Conservation (phyloP, 2,113 vertebrate genomes). For the Geococcyx californianus region DNA sequence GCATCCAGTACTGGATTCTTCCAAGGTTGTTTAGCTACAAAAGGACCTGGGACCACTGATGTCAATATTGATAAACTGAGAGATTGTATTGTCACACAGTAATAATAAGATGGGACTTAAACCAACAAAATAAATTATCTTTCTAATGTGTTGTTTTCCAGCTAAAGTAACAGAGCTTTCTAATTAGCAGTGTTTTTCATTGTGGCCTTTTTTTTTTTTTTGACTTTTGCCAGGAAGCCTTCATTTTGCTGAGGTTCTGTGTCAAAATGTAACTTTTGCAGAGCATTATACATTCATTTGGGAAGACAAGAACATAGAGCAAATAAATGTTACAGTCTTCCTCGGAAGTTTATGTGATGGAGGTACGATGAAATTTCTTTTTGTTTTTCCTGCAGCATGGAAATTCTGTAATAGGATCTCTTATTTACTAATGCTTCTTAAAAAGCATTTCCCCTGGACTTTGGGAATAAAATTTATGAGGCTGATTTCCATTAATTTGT, state of each 20-base stretch:
- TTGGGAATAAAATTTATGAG: background rate
- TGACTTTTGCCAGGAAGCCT: conserved; percentile 40
- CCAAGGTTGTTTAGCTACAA: background rate
- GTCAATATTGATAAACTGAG: background rate
- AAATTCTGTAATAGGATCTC: background rate
- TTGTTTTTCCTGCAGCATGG: background rate
- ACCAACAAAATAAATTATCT: background rate
- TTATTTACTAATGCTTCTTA: background rate
- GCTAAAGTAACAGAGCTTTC: background rate
- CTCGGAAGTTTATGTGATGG: conserved; percentile 65
- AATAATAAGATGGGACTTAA: background rate
- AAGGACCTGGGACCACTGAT: background rate
- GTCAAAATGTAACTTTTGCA: conserved; percentile 80
- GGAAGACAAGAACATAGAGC: conserved; percentile 79
- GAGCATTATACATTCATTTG: conserved; percentile 86
- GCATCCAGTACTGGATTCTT: background rate
- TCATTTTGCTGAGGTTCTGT: background rate
- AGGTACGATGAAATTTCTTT: conserved; percentile 19
- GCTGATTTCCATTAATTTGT: background rate
- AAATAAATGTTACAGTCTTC: conserved; percentile 74
- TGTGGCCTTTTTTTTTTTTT: background rate
- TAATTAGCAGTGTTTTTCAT: background rate
- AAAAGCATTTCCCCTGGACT: background rate
- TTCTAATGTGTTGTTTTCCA: background rate
- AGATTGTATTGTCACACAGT: background rate